Evolutionary conservation across 2,797 vertebrate species (phyloP).

Genomic region (Lepilemur septentrionalis): DNA sequence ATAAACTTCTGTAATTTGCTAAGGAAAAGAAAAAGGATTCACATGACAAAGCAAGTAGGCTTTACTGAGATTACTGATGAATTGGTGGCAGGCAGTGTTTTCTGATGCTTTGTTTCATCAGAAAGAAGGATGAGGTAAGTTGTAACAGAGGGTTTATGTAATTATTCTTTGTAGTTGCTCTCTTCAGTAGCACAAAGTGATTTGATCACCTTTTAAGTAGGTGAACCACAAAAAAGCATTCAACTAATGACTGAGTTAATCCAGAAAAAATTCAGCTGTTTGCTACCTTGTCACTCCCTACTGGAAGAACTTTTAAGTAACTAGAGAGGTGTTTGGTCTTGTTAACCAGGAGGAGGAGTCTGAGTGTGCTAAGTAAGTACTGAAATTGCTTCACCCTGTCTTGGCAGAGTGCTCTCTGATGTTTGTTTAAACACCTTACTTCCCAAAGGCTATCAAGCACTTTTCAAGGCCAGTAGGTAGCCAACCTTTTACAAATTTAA

Average conservation of each 20-base stretch:
- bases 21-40: constrained; percentile 42
- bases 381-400: constrained; percentile 43
- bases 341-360: constrained; percentile 65
- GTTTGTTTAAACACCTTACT: constrained; percentile 58
- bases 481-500: constrained; percentile 21
- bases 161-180: constrained; percentile 60
- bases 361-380: constrained; percentile 13
- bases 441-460: constrained; percentile 43
- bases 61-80: constrained; percentile 24
- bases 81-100: constrained; percentile 46
- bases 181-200: constrained; percentile 56
- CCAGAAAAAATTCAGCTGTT: constrained; percentile 67
- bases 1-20: constrained; percentile 23
- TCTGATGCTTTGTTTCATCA: constrained; percentile 41
- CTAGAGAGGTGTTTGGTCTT: constrained; percentile 74
- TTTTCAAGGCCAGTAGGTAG: neutral
- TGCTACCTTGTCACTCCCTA: constrained; percentile 54
- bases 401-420: constrained; percentile 57
- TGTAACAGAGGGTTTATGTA: constrained; percentile 64
- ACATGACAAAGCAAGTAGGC: constrained; percentile 2
- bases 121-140: constrained; percentile 65
- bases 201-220: constrained; percentile 72
- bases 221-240: constrained; percentile 70
- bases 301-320: constrained; percentile 59
- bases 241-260: constrained; percentile 72